These are phyloP conservation scores for Bucorvus abyssinicus DNA, from an alignment of 2,797 vertebrate genomes.

Conservation along the genomic window DNA sequence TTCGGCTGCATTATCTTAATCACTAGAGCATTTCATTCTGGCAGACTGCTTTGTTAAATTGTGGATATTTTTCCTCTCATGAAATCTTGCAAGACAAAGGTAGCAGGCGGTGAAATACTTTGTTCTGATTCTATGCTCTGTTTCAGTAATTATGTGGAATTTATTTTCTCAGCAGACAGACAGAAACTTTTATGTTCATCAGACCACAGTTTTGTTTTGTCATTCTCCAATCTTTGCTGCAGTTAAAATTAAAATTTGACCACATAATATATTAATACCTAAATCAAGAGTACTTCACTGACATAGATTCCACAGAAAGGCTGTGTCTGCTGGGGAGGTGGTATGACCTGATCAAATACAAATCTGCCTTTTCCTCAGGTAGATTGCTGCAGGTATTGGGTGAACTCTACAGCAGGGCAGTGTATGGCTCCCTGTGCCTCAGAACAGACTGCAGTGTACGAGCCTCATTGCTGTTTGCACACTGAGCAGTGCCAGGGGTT, in stretches of 20 bases:
- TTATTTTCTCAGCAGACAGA: background rate
- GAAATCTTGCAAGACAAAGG: background rate
- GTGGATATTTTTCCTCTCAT: background rate
- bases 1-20: background rate
- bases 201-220: background rate
- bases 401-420: background rate
- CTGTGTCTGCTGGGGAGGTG: background rate
- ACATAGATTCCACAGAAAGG: background rate
- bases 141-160: background rate
- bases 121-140: background rate
- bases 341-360: background rate
- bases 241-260: background rate
- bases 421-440: background rate
- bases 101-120: background rate
- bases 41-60: background rate
- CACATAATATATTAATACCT: background rate
- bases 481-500: background rate
- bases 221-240: background rate
- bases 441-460: background rate
- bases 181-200: background rate
- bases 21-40: background rate
- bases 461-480: background rate
- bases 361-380: background rate
- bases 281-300: background rate
- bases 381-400: rapidly evolving